Base-by-base conservation (phyloP, 2,888 invertebrate genomes). In the Melikaiella ostensackeni region DNA sequence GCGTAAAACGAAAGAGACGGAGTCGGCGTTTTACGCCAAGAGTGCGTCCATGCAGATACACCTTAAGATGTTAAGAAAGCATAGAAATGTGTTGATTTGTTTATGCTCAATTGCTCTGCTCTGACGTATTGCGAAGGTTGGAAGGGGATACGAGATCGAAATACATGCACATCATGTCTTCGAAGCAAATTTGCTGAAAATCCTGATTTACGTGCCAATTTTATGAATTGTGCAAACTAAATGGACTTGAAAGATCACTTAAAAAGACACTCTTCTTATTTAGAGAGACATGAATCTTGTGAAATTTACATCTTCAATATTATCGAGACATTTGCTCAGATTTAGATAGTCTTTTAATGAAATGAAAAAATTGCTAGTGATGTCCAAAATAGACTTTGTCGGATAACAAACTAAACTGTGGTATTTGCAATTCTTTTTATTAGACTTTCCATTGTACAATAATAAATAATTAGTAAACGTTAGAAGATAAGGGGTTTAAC, bases 391-490 rank as follows among this genome's bases (percentile, higher is more conserved):
- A 42, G 42, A 63, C 27, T 46, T n/a, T 66, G 9, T 46, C 66
- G 27, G 66, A 70, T 70, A 70, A 70, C 70, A 70, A 70, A 70
- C 33, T 70, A 70, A 70, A 70, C 70, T 70, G 46, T 46, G 46
- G 50, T 70, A 55, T 70, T 70, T 70, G 50, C 70, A 70, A 55
- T 70, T 55, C 50, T 70, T 81, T 82, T 82, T 82, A 82, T 82
- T 82, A 82, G 80, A 79, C 77, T 79, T 79, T 79, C 79, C 79
- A 77, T 77, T 63, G 80, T 82, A 82, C 82, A 82, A 76, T 81
- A 81, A 81, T 79, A 79, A 82, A 79, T 80, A 82, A 77, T 81
- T 74, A 79, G 78, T 76, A 76, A 76, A 70, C 55, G 42, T 78
- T 79, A 66, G 76, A 79, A 11, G 66, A 66, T 66, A 55, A 55